Base-by-base conservation (phyloP, 1,140 invertebrate species). In the Drosophila kikkawai region DNA sequence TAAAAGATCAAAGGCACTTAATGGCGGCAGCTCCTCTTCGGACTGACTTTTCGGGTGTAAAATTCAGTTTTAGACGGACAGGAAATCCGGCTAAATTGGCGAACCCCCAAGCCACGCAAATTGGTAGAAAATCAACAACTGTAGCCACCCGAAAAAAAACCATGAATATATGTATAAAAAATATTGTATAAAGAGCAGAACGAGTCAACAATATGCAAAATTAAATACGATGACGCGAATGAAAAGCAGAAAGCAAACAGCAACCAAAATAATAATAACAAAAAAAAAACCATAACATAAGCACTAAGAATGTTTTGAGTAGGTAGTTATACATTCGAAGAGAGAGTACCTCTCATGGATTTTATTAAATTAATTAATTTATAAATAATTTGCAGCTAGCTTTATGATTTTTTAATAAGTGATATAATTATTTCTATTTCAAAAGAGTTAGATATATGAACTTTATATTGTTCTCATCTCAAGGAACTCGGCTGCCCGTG, bases 1-100 rank as follows among this genome's bases (percentile, higher is more conserved):
- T 88, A 78, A 88, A 88, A 87, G 84, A 87, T 87, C 84, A 87
- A 87, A 87, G 84, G 84, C 84, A 87, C 84, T 87, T 88, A 87
- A 88, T 87, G 77, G 80, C 60, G 69, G 11, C 36, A n/a, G 12
- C 57, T 36, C 41, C 36, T 41, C 34, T 19, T 37, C 36, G 2
- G n/a, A 26, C 19, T 4, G 45, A 48, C 22, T 57, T 29, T 57
- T 58, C 39, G 56, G 56, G 42, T 29, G 11, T n/a, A n/a, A 48
- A 22, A 45, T 41, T 37, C 51, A 11, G 12, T 55, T 55, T 75
- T 75, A 56, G 50, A 22, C 59, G 81, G 60, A 79, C 81, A 76
- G 81, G 77, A 84, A 83, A 83, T 84, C 81, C 81, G 81, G 41
- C 36, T 85, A 70, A 81, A 85, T 85, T 84, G 82, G 85, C 64